These are phyloP conservation scores for Rhaphigaster nebulosa DNA, from an alignment of 2,888 invertebrate genomes.

Conservation along the genomic window DNA sequence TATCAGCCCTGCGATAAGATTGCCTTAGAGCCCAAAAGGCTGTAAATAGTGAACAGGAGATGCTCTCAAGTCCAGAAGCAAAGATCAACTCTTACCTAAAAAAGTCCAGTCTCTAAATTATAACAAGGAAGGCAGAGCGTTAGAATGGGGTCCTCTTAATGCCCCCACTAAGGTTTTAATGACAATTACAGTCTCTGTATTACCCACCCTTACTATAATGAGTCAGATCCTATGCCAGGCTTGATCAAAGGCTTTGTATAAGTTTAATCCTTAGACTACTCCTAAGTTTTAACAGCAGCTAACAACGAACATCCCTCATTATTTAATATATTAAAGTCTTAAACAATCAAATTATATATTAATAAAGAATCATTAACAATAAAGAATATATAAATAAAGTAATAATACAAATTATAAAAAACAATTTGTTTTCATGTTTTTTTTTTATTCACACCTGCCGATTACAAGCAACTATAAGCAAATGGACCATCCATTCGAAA, in stretches of 20 bases:
- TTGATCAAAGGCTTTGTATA: neutral
- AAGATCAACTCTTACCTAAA: no score
- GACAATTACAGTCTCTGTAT: neutral
- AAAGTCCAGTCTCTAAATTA: no score
- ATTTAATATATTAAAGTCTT: neutral
- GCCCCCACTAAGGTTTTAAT: neutral
- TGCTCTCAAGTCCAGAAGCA: neutral
- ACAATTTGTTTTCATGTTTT: no score
- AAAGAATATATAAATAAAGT: no score
- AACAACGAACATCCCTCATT: neutral
- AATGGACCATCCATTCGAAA: no score
- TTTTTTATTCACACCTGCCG: no score
- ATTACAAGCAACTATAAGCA: no score
- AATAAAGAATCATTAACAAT: no score
- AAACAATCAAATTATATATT: neutral
- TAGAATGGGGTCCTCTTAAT: neutral
- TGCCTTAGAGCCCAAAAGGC: neutral
- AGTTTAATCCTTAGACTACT: neutral
- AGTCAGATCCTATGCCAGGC: neutral
- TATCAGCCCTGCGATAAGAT: neutral
- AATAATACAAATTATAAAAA: no score
- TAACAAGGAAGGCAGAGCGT: neutral
- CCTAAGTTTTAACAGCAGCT: neutral
- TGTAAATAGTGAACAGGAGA: neutral
- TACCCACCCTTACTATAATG: neutral